These are phyloP conservation scores for Stomorhina lunata DNA, from an alignment of 2,888 invertebrate species.

Conservation along the genomic window DNA sequence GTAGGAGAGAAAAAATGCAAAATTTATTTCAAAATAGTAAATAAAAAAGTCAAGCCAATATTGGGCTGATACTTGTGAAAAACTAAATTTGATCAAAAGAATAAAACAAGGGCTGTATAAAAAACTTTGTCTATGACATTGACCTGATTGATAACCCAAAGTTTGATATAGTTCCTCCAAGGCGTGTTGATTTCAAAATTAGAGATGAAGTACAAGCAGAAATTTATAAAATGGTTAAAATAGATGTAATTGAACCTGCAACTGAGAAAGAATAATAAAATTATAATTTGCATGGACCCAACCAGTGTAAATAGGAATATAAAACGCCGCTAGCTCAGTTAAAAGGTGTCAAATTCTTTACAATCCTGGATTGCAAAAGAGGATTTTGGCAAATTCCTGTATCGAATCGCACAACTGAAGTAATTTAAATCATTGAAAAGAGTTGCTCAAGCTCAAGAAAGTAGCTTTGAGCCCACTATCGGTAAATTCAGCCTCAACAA, in stretches of 20 bases:
- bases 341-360: constrained; percentile 43
- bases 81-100: not conserved
- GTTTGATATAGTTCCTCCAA: constrained; percentile 51
- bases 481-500: too few species aligned
- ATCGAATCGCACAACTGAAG: constrained; percentile 45
- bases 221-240: constrained; percentile 50
- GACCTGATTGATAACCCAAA: constrained; percentile 49
- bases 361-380: constrained; percentile 47
- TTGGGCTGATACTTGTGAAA: too few species aligned
- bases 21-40: too few species aligned
- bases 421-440: constrained; percentile 46
- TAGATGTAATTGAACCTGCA: constrained; percentile 58
- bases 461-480: not conserved
- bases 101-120: constrained; percentile 11
- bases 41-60: too few species aligned
- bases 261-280: constrained; percentile 62
- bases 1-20: not conserved
- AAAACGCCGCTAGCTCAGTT: not conserved
- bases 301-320: too few species aligned
- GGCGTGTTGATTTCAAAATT: constrained; percentile 57
- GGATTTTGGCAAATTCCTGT: constrained; percentile 64
- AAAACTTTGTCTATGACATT: constrained; percentile 61
- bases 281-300: constrained; percentile 55
- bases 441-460: too few species aligned
- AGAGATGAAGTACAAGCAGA: constrained; percentile 58